Evolutionary conservation across 2,888 invertebrate species (phyloP).

Genomic region (Erebia epiphron): DNA sequence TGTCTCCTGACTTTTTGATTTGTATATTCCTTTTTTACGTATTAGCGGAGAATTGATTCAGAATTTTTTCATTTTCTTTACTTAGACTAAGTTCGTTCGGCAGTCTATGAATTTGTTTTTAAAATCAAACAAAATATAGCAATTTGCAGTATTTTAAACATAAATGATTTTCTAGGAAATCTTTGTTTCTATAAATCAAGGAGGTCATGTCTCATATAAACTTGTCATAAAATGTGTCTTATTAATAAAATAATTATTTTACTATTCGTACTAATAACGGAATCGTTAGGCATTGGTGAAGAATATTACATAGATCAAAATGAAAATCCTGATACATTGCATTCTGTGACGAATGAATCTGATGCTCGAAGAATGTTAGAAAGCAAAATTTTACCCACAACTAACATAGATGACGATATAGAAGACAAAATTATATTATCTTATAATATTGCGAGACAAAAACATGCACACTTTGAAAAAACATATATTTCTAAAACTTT

Average conservation of each 20-base stretch:
- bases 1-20: conserved; percentile 33
- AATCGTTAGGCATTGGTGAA: conserved; percentile 45
- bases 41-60: no score
- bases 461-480: background rate
- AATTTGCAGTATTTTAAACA: no score
- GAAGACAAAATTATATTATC: conserved; percentile 19
- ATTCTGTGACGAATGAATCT: conserved; percentile 4
- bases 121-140: no score
- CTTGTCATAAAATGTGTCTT: conserved; percentile 4
- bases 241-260: conserved; percentile 23
- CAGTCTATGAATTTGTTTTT: no score
- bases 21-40: no score
- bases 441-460: conserved; percentile 14
- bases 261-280: conserved; percentile 37
- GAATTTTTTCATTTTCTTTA: no score
- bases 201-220: conserved; percentile 6
- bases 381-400: conserved; percentile 2
- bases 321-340: background rate
- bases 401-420: background rate
- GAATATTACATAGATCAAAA: conserved; percentile 49
- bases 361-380: conserved; percentile 18
- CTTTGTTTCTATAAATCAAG: conserved; percentile 9
- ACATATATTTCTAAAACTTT: background rate
- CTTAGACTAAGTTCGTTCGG: no score
- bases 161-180: background rate